Base-by-base conservation (phyloP, 2,888 invertebrate genomes). In the Lacanobia wlatinum region DNA sequence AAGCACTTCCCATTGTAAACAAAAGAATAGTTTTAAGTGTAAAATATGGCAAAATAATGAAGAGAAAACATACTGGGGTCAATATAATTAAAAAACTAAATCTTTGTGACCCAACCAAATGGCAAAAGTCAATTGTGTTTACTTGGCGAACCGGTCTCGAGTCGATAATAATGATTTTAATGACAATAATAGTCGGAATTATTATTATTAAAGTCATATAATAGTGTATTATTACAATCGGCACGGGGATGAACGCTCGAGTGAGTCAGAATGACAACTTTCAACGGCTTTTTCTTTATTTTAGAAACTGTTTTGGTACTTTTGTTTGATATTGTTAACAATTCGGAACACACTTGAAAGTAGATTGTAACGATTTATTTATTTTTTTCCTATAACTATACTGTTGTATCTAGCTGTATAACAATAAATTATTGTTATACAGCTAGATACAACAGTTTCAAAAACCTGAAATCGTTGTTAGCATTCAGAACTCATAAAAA, bases 41-140 rank as follows among this genome's bases (percentile, higher is more conserved):
- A 73, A 89, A 90, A 91, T 90, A 90, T 90, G 85, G 87, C 71
- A 86, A 89, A 90, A 93, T 92, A 93, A 92, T 92, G 89, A 89
- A 89, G 87, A 84, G 89, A 90, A 93, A 94, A 91, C 90, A 91
- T 86, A 86, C 76, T 90, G 88, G 95, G 95, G 94, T 94, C 94
- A 95, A 94, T 91, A 95, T 90, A 95, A 94, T 95, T 94, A 94
- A 94, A 94, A 88, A 88, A 89, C 87, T 86, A 85, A 88, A 92
- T 95, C 95, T 95, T 96, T 96, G 94, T 92, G 87, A 94, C 67
- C 78, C 95, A 95, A 80, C 93, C 91, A 91, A 94, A 94, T 91
- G 95, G 94, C 92, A 96, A 95, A 92, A 96, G 95, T 95, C 94
- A 92, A 96, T 96, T 95, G 95, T 96, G 90, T 90, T 92, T 90